Conservation (phyloP, 2,113 vertebrate genomes). For the Podocnemis expansa region DNA sequence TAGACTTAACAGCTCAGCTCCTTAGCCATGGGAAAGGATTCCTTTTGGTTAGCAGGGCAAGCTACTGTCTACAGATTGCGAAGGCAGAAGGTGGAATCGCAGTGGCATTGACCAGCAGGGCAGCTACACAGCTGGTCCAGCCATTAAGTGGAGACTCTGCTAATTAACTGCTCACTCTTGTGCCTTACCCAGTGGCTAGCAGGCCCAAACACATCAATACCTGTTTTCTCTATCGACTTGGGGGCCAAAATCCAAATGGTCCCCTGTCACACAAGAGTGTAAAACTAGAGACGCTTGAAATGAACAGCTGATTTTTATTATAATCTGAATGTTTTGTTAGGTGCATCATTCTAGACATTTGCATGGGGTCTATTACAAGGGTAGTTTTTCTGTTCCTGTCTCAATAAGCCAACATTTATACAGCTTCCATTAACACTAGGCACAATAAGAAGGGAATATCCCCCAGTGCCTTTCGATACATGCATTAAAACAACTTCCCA, state of each 20-base stretch:
- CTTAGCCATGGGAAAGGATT: background rate
- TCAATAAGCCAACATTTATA: background rate
- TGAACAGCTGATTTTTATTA: slow-evolving; percentile 9
- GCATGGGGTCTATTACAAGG: background rate
- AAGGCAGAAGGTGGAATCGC: background rate
- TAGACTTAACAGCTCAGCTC: background rate
- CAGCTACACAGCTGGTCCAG: background rate
- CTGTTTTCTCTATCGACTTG: background rate
- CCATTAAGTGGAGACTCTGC: background rate
- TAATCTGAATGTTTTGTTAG: background rate
- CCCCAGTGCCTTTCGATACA: slow-evolving; percentile 45
- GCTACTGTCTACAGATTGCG: background rate
- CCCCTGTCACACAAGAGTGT: background rate
- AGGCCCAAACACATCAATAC: background rate
- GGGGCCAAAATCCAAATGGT: background rate
- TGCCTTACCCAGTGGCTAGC: background rate
- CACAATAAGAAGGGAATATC: slow-evolving; percentile 11
- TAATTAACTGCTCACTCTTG: background rate
- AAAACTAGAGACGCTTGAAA: background rate
- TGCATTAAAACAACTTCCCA: slow-evolving; percentile 19
- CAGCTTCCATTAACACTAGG: background rate
- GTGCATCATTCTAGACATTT: background rate
- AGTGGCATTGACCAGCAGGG: background rate
- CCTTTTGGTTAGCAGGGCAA: background rate
- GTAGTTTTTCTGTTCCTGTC: background rate